Evolutionary conservation across 2,888 invertebrate species (phyloP), one percentile per base, ranked within the genome.

Genomic region (Torymus auratus): DNA sequence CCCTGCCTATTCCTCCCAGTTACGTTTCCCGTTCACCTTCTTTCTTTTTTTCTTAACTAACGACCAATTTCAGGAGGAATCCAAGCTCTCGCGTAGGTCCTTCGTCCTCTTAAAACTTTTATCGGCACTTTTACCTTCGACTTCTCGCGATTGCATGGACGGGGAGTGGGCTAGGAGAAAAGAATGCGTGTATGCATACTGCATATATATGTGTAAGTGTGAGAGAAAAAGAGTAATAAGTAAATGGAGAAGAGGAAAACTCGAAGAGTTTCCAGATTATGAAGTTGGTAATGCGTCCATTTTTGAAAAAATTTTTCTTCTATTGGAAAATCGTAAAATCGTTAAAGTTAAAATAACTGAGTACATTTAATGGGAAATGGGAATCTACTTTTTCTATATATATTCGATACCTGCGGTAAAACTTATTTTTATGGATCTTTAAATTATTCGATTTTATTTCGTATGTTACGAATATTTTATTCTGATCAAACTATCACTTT

Each of bases 51-150:
- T 28, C 71, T 71, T 71, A 70, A 78, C 77, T 78, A 78, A 78
- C 77, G 65, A 65, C 77, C 77, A 78, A 78, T 78, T 78, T 71
- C 70, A 77, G 20, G 56, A 55, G 52, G 69, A 62, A 68, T 61
- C 61, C 60, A 53, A 17, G 65, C 65, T 28, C 64, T 55, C 56
- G 20, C 11, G 52, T 14, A 15, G 61, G 77, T 77, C 20, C 61
- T 62, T 15, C 60, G 65, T 67, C 55, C 56, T 78, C 65, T 74
- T 74, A 74, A 74, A 79, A 79, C 68, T 79, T 79, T 79, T 69
- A 69, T 69, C 20, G 74, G 10, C 14, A 17, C 52, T 41, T 74
- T 79, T 74, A 64, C 55, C 58, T 73, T 58, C 28, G 74, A 73
- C 58, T 74, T 79, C 28, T 73, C 28, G 74, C 52, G 41, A 73